These are phyloP conservation scores for Mesocricetus auratus DNA, from an alignment of 2,113 vertebrate genomes.

Conservation along the genomic window DNA sequence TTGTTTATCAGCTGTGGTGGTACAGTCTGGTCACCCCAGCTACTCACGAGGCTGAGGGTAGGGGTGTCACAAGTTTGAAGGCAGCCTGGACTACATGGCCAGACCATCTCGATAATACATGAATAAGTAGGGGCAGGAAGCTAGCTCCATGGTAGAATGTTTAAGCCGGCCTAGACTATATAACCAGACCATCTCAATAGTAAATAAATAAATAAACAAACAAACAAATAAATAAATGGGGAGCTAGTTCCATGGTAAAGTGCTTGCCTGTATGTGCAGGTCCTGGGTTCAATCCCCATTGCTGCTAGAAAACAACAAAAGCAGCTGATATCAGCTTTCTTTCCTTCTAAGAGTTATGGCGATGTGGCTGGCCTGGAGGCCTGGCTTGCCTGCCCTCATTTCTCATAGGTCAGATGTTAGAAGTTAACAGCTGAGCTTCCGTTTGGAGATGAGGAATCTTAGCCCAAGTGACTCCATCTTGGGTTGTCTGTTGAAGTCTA, in stretches of 20 bases:
- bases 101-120: background rate
- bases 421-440: background rate
- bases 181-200: background rate
- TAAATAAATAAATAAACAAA: background rate
- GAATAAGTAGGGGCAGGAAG: background rate
- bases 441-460: no score
- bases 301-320: background rate
- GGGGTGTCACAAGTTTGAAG: background rate
- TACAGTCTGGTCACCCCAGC: background rate
- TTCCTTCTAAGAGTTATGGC: background rate
- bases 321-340: background rate
- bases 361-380: background rate
- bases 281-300: background rate
- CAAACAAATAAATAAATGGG: no score
- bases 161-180: background rate
- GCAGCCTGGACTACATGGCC: background rate
- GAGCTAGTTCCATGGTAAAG: background rate
- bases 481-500: background rate
- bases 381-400: background rate
- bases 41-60: background rate
- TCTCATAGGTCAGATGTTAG: background rate
- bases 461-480: background rate
- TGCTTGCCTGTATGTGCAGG: background rate
- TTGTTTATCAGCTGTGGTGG: background rate
- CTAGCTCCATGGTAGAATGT: background rate